Evolutionary conservation across 2,113 vertebrate genomes (phyloP), one percentile per base, ranked within the genome.

Genomic region (Mungos mungo): DNA sequence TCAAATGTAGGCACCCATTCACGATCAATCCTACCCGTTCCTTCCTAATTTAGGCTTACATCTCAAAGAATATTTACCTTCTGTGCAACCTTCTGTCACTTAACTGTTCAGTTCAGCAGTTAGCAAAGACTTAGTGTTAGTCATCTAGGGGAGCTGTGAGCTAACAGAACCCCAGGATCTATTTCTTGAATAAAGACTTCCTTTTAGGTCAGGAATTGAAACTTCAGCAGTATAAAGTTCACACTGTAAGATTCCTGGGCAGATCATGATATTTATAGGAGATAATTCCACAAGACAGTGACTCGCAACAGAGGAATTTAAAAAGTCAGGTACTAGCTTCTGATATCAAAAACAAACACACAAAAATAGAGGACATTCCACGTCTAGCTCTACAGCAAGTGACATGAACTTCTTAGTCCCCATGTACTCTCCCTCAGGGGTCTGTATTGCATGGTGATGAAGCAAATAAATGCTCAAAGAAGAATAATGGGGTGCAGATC

Each of bases 41-140:
- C 77, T 72, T 96, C 63, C 69, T 95, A 77, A 93, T 77, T 93
- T 93, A 90, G 87, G 89, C 57, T 81, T 92, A 88, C 84, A 74
- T 84, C 81, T 95, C 93, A 92, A 50, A 89, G 97, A 97, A 41
- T 92, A 93, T 88, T 93, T 88, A 92, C 97, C 93, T 97, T 93
- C 96, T 96, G 96, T 88, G 93, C 87, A 76, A 92, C 80, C 90
- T 97, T 96, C 93, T 95, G 96, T 84, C 96, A 86, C 65, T 85
- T 94, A 74, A 90, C 25, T 88, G 83, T 82, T 92, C 84, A 80
- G 38, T 92, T 95, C 87, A 72, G 38, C 68, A 92, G 74, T 92
- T 80, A 92, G 93, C 74, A 95, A 90, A 96, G 83, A 60, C 63
- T 68, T 50, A 33, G 10, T 8, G 31, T 95, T 45, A 76, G 95